Conservation (phyloP, 23 tunicate species). For the Trididemnum clinides region DNA sequence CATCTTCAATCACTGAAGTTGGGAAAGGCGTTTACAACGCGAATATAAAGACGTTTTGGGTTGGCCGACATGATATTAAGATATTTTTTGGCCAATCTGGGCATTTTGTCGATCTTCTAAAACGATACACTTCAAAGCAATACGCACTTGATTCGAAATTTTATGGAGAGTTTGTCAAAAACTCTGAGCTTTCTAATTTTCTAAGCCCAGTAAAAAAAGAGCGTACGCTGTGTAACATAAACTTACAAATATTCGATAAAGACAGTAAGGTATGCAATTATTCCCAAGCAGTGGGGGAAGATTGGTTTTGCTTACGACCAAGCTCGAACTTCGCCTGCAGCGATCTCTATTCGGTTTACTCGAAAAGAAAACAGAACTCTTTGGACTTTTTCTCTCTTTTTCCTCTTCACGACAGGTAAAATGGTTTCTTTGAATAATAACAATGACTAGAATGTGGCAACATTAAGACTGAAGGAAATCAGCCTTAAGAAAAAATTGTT, state of each 20-base stretch:
- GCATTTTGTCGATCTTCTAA: slow-evolving; percentile 24
- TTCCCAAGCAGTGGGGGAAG: neutral
- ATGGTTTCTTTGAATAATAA: too few relatives aligned
- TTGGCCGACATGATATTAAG: slow-evolving; percentile 20
- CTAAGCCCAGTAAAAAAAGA: neutral
- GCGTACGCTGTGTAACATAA: neutral
- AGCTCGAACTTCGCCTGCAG: neutral
- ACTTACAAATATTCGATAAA: neutral
- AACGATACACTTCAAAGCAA: neutral
- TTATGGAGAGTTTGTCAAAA: neutral
- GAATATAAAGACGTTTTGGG: neutral
- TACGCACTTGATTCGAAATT: neutral
- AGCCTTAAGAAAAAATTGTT: too few relatives aligned
- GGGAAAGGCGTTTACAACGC: slow-evolving; percentile 15
- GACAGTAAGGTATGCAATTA: neutral
- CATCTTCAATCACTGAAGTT: neutral
- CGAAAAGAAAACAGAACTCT: slow-evolving; percentile 11
- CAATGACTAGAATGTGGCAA: too few relatives aligned
- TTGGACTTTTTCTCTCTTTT: slow-evolving; percentile 29
- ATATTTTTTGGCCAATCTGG: slow-evolving; percentile 36
- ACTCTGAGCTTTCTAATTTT: neutral
- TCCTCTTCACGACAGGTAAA: slow-evolving; percentile 46
- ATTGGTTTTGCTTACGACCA: slow-evolving; percentile 39
- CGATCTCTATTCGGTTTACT: slow-evolving; percentile 2
- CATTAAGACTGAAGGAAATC: too few relatives aligned